These are phyloP conservation scores for Serinus canaria DNA, from an alignment of 2,113 vertebrate species.

Conservation along the genomic window DNA sequence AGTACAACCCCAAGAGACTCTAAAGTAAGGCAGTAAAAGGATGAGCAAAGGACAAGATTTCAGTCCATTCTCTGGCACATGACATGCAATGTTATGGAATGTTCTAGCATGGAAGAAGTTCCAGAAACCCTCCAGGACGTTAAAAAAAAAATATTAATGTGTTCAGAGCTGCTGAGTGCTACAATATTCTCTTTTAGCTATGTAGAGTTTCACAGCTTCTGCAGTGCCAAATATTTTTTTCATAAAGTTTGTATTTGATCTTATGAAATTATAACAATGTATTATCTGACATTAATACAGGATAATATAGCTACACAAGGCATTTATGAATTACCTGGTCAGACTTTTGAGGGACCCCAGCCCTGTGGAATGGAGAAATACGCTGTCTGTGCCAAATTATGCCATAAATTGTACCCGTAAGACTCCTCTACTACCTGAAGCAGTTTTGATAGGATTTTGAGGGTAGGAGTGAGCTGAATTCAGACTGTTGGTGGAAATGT, in stretches of 20 bases:
- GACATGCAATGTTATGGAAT: background rate
- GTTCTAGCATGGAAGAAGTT: background rate
- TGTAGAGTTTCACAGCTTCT: background rate
- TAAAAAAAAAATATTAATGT: background rate
- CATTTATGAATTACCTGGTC: background rate
- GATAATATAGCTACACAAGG: background rate
- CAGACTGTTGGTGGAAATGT: background rate
- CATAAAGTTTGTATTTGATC: background rate
- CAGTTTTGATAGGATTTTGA: background rate
- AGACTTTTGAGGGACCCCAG: background rate
- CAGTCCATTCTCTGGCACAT: rapidly evolving
- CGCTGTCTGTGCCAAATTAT: background rate
- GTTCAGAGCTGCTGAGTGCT: background rate
- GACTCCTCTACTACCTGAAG: background rate
- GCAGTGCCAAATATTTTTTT: background rate
- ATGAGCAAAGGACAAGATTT: background rate
- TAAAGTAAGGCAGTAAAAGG: background rate
- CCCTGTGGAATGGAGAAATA: background rate
- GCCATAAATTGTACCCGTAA: background rate
- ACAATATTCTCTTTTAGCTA: background rate
- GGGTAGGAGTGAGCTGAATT: background rate
- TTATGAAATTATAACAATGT: background rate
- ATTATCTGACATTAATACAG: background rate
- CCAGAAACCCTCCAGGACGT: background rate
- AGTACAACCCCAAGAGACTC: background rate